Conservation (phyloP, 2,888 invertebrate species). For the Anthophora plumipes region DNA sequence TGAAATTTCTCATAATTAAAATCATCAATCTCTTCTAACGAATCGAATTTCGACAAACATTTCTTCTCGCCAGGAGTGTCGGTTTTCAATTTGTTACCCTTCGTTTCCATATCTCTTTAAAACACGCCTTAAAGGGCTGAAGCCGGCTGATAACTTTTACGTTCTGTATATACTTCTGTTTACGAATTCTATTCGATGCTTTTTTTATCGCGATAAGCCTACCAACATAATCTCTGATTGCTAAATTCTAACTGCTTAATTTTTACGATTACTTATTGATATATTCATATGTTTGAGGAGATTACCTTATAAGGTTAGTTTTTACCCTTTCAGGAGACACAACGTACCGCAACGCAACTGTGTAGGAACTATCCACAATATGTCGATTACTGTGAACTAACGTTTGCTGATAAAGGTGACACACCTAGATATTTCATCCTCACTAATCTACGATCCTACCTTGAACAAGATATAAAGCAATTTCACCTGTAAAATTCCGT, state of each 20-base stretch:
- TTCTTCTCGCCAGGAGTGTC: not conserved
- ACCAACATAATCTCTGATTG: no score
- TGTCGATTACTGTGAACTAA: no score
- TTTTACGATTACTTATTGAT: not conserved
- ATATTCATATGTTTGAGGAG: not conserved
- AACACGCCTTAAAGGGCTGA: not conserved
- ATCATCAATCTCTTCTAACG: not conserved
- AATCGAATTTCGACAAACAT: not conserved
- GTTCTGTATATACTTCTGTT: not conserved
- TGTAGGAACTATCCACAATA: no score
- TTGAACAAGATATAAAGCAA: no score
- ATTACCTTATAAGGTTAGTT: not conserved
- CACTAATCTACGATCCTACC: no score
- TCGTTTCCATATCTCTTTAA: slow-evolving; percentile 10
- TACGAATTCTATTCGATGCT: not conserved
- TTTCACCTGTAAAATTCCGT: no score
- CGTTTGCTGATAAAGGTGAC: no score
- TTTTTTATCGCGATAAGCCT: not conserved
- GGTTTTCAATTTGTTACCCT: not conserved
- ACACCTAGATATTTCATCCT: no score
- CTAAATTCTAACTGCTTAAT: no score
- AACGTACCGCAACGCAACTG: no score
- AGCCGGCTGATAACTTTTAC: no score
- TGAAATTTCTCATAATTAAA: slow-evolving; percentile 73
- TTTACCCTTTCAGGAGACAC: no score